Base-by-base conservation (phyloP, 2,797 vertebrate species). In the Acrossocheilus fasciatus region DNA sequence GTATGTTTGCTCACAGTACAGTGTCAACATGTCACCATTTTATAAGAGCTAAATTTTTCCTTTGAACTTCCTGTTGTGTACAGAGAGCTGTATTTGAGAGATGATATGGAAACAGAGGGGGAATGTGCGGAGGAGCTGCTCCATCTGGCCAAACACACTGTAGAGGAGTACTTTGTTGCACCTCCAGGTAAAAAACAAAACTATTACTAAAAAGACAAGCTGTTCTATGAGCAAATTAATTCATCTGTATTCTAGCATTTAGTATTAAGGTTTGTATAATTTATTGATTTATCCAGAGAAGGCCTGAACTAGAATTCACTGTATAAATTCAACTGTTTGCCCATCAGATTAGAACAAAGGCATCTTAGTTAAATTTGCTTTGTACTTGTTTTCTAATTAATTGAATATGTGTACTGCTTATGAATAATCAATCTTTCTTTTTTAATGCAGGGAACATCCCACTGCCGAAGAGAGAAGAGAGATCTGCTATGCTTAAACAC, bases 141-240 rank as follows among this genome's bases (percentile, higher is more conserved):
- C 30, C 90, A 92, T 69, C 97, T 97, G 4, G 94, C 98, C 85
- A 95, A 79, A 84, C 90, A 88, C 15, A 96, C 95, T 43, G 91
- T 97, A 52, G 98, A 99, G 88, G 98, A 98, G 73, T 99, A 99
- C 92, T 99, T 98, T 91, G 96, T 98, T 84, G 97, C 98, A 59
- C 98, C 98, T 82, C 97, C 97, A 95, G 98, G 98, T 99, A 94
- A 30, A 89, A 81, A 36, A 26, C 4, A 2, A 30, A 6, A 30
- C 12, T 7, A 1, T 59, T 0, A n/a, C 23, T 59, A 17, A 39
- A 45, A 59, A 30, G 6, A 76, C 9, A 2, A 12, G 3, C 11
- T 20, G 11, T 50, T 43, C 11, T 14, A 20, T 62, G 1, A 68
- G 6, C 30, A 50, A 7, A 14, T 52, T 23, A 54, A n/a, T 41